Evolutionary conservation across 2,888 invertebrate genomes (phyloP).

Genomic region (Chymomyza caudatula): DNA sequence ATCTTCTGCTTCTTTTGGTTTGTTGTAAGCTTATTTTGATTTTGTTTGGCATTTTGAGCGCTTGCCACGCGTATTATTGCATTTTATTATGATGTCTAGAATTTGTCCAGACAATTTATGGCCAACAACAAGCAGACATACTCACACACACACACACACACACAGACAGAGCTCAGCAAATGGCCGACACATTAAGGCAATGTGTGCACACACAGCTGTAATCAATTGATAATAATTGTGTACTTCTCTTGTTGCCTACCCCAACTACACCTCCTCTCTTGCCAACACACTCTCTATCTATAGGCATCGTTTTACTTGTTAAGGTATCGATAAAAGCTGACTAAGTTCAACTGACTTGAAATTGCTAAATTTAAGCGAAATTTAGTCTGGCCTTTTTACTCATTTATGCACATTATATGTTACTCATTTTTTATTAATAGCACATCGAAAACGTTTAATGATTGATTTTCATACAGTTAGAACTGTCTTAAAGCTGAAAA

Average conservation of each 20-base stretch:
- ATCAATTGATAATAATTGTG: conserved; percentile 27
- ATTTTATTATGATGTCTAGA: conserved; percentile 67
- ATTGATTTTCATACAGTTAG: too few species aligned
- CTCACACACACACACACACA: too few species aligned
- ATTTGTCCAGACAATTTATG: conserved; percentile 63
- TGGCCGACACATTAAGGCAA: conserved; percentile 41
- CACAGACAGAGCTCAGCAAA: conserved; percentile 22
- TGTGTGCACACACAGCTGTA: conserved; percentile 37
- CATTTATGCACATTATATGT: too few species aligned
- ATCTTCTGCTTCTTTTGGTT: conserved; percentile 10
- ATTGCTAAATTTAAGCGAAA: not conserved
- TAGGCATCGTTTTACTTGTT: not conserved
- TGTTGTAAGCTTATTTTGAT: conserved; percentile 54
- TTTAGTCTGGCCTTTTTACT: not conserved
- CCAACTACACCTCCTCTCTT: too few species aligned
- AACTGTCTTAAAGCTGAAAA: too few species aligned
- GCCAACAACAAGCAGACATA: conserved; percentile 28
- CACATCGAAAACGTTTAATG: too few species aligned
- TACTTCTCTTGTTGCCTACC: not conserved
- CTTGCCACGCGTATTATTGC: conserved; percentile 43
- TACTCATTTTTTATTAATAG: too few species aligned
- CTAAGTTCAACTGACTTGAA: not conserved
- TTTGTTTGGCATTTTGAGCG: conserved; percentile 35
- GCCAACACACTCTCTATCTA: too few species aligned
- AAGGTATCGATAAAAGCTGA: not conserved